phyloP scores from a whole-genome alignment of 1,140 invertebrate genomes.

The Penaeus vannamei region DNA sequence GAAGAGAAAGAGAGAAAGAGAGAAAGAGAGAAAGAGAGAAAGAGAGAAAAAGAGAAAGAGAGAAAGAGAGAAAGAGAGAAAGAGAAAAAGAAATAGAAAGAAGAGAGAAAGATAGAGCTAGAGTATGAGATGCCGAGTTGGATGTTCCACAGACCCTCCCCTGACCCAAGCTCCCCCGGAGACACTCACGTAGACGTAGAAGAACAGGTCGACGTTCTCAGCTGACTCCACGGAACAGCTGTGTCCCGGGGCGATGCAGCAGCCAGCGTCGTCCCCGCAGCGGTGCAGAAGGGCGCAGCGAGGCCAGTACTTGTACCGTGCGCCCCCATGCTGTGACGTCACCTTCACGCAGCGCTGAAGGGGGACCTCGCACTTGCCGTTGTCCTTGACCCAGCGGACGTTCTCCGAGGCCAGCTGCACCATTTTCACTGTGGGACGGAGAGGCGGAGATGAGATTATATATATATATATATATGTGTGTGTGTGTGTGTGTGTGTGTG shows the following conservation, averaged over 20 bases:
- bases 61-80: too few relatives aligned
- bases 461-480: too few relatives aligned
- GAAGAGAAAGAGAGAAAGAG: too few relatives aligned
- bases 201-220: conserved; percentile 44
- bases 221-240: conserved; percentile 7
- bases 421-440: conserved; percentile 18
- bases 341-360: conserved; percentile 12
- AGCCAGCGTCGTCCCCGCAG: conserved; percentile 39
- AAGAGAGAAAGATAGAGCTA: too few relatives aligned
- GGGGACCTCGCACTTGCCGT: conserved; percentile 42
- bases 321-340: neutral
- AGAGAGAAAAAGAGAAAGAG: too few relatives aligned
- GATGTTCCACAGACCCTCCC: neutral
- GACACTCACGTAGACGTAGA: conserved; percentile 50
- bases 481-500: too few relatives aligned
- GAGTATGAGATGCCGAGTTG: too few relatives aligned
- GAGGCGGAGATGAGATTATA: neutral
- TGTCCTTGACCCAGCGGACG: conserved; percentile 18
- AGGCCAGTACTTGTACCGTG: conserved; percentile 1
- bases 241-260: conserved; percentile 24
- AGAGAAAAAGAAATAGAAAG: too few relatives aligned
- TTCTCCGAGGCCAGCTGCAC: conserved; percentile 21
- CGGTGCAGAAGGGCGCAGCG: conserved; percentile 48
- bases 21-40: too few relatives aligned
- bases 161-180: neutral